Conservation (phyloP, 2,797 vertebrate species). For the Mormyrops boulengeri region DNA sequence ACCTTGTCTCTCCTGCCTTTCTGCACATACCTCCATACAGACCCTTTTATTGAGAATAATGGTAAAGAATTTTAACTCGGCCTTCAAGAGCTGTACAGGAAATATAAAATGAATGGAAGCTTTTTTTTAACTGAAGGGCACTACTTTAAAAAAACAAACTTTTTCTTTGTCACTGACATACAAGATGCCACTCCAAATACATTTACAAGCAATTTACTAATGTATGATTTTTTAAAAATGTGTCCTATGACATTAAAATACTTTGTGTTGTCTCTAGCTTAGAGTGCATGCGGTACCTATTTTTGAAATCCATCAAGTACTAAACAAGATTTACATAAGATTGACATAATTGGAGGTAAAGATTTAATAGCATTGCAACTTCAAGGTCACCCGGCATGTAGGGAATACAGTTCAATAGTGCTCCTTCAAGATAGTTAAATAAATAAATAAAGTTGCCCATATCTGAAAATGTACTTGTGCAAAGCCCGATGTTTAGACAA, state of each 20-base stretch:
- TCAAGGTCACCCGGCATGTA: conserved; percentile 2
- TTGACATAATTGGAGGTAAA: neutral
- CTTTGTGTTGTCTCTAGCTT: neutral
- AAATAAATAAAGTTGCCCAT: neutral
- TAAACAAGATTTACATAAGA: neutral
- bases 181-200: neutral
- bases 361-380: neutral
- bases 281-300: neutral
- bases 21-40: neutral
- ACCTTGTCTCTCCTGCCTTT: neutral
- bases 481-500: neutral
- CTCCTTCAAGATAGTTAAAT: neutral
- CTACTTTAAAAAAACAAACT: conserved; percentile 21
- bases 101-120: conserved; percentile 8
- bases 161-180: neutral
- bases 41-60: conserved; percentile 32
- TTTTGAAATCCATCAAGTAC: neutral
- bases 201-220: neutral
- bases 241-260: neutral
- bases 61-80: conserved; percentile 23
- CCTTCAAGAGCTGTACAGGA: conserved; percentile 10
- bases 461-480: conserved; percentile 6
- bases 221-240: neutral
- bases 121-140: conserved; percentile 30
- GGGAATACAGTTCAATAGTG: neutral